Conservation (phyloP, 2,888 invertebrate species). For the Geotrupes spiniger region DNA sequence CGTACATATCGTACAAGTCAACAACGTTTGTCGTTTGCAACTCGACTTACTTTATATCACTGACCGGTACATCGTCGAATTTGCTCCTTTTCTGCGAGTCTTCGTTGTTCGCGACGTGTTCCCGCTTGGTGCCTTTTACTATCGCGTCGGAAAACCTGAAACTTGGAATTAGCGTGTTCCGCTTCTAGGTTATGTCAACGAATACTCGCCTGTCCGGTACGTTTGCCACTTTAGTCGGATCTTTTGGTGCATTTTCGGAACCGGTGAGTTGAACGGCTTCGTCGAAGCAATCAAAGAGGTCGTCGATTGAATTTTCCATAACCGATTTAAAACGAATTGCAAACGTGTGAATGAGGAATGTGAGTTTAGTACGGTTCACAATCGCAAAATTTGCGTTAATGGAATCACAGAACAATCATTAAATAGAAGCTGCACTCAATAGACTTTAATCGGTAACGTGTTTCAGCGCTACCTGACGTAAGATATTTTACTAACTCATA, state of each 20-base stretch:
- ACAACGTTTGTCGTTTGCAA: no score
- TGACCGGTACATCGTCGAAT: conserved; percentile 40
- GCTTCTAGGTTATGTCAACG: no score
- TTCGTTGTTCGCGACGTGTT: conserved; percentile 34
- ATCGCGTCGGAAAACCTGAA: conserved; percentile 30
- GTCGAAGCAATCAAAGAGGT: conserved; percentile 48
- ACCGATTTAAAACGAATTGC: background rate
- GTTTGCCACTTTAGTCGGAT: conserved; percentile 13
- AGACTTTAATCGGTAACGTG: no score
- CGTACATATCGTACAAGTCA: no score
- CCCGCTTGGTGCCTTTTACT: conserved; percentile 39
- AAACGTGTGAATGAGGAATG: background rate
- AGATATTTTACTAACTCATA: no score
- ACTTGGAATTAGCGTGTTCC: conserved; percentile 13
- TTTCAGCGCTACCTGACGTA: no score
- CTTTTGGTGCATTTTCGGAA: conserved; percentile 23
- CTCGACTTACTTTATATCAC: conserved; percentile 47
- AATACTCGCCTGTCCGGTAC: conserved; percentile 13
- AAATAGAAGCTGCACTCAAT: no score
- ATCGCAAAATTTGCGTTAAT: no score
- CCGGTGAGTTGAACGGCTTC: conserved; percentile 31
- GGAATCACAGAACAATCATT: no score
- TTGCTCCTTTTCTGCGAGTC: conserved; percentile 37
- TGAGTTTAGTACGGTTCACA: no score
- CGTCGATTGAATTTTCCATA: conserved; percentile 48